Base-by-base conservation (phyloP, 2,113 vertebrate species). In the Apodemus speciosus region DNA sequence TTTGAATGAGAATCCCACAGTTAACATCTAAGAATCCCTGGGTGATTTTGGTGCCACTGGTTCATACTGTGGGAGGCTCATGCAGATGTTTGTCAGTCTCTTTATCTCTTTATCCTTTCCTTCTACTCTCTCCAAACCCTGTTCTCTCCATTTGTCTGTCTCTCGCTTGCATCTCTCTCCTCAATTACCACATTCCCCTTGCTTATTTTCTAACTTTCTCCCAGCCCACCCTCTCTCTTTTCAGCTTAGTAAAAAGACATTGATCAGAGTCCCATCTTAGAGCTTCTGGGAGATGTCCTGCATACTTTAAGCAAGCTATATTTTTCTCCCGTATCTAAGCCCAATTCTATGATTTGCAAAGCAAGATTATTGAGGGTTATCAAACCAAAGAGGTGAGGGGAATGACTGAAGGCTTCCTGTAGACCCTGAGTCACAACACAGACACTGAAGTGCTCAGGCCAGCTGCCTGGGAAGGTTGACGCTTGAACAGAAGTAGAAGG, bases 171-270 rank as follows among this genome's bases (percentile, higher is more conserved):
- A 20, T 21, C 25, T 62, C n/a, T 60, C 43, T 25, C 16, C 40
- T 94, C 46, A 25, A 58, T 38, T 25, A 18, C 0, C 32, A 7
- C 2, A 9, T 9, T 56, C 51, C 32, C 21, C 14, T 93, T 25
- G 60, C 8, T 93, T 30, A 62, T 58, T 95, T 96, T 27, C 76
- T 62, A 89, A 38, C 16, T 60, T 32, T n/a, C 18, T 94, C 80
- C 92, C 40, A 80, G 51, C 30, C 35, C 88, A 18, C 38, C 27
- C 60, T 64, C 49, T 93, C 40, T 79, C 27, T 85, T 32, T 71
- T 53, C 56, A 51, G 27, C 16, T 56, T 49, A 75, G 27, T 84
- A 40, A 92, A 69, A 89, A 81, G 66, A 90, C 25, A 80, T 85
- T 83, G 27, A 15, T 72, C 40, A 53, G 40, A 75, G 81, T 3